These are phyloP conservation scores for Drosophila auraria DNA, from an alignment of 1,140 invertebrate species.

Conservation along the genomic window DNA sequence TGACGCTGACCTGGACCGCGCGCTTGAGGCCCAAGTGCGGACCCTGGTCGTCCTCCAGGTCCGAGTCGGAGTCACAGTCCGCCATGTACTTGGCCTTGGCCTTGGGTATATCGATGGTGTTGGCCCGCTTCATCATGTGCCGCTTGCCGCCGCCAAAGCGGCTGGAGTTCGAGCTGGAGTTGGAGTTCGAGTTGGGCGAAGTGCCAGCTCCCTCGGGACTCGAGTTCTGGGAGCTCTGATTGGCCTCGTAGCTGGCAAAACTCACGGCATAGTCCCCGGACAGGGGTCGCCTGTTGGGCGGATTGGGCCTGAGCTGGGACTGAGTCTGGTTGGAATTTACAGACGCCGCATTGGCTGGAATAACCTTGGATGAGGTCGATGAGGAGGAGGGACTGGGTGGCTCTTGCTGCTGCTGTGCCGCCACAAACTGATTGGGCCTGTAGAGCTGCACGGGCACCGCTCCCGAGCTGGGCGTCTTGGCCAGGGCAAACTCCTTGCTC, in stretches of 20 bases:
- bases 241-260: slow-evolving; percentile 57
- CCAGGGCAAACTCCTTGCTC: slow-evolving; percentile 69
- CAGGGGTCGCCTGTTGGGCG: slow-evolving; percentile 51
- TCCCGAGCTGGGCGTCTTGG: slow-evolving; percentile 75
- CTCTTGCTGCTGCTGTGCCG: slow-evolving; percentile 15
- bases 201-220: slow-evolving; percentile 23
- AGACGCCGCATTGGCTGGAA: background rate
- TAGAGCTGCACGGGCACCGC: slow-evolving; percentile 78
- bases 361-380: background rate
- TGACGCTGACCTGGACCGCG: slow-evolving; percentile 87
- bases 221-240: slow-evolving; percentile 21
- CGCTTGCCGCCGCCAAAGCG: slow-evolving; percentile 89
- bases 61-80: slow-evolving; percentile 77
- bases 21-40: slow-evolving; percentile 85
- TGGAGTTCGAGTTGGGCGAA: slow-evolving; percentile 17
- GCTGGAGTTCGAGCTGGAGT: slow-evolving; percentile 29
- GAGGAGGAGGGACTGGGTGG: no score
- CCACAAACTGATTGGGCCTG: slow-evolving; percentile 76
- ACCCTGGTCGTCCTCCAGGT: slow-evolving; percentile 76
- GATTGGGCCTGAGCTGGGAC: slow-evolving; percentile 38
- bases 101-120: slow-evolving; percentile 94
- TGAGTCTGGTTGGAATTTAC: slow-evolving; percentile 11
- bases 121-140: slow-evolving; percentile 92
- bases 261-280: slow-evolving; percentile 77
- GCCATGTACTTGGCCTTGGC: slow-evolving; percentile 77